phyloP scores from a whole-genome alignment of 2,888 invertebrate genomes.

The Diploptera punctata region DNA sequence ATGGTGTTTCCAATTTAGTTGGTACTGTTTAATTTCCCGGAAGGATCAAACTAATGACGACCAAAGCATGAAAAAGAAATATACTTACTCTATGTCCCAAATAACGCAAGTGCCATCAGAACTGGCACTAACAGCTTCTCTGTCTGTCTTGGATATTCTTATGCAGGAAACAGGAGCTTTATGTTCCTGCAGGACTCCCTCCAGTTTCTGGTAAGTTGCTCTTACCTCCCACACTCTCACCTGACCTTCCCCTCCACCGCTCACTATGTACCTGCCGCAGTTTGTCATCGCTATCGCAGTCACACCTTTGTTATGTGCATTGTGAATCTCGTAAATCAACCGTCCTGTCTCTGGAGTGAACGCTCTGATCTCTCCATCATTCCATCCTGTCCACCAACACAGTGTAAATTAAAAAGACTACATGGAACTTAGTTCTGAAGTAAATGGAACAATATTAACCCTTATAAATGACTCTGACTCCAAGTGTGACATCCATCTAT shows the following conservation, averaged over 20 bases:
- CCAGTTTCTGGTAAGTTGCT: slow-evolving; percentile 68
- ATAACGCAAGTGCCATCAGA: slow-evolving; percentile 93
- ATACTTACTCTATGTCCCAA: slow-evolving; percentile 82
- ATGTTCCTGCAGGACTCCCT: slow-evolving; percentile 87
- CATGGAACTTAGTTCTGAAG: no score
- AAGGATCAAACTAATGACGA: no score
- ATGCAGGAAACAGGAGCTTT: slow-evolving; percentile 86
- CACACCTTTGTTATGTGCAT: slow-evolving; percentile 90
- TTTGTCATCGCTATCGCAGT: slow-evolving; percentile 80
- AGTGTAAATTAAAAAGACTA: no score
- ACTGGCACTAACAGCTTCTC: slow-evolving; percentile 87
- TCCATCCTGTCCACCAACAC: slow-evolving; percentile 78
- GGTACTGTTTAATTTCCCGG: no score
- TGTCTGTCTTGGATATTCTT: slow-evolving; percentile 76
- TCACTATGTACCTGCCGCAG: slow-evolving; percentile 75
- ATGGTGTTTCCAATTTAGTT: no score
- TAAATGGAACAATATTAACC: no score
- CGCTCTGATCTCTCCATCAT: slow-evolving; percentile 80
- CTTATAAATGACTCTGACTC: no score
- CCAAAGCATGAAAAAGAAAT: no score
- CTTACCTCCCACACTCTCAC: slow-evolving; percentile 81
- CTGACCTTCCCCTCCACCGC: slow-evolving; percentile 94
- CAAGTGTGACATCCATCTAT: no score
- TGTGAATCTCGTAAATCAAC: slow-evolving; percentile 80
- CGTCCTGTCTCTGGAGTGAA: slow-evolving; percentile 85